phyloP scores from a whole-genome alignment of 1,140 invertebrate species.

The Orchesella cincta region DNA sequence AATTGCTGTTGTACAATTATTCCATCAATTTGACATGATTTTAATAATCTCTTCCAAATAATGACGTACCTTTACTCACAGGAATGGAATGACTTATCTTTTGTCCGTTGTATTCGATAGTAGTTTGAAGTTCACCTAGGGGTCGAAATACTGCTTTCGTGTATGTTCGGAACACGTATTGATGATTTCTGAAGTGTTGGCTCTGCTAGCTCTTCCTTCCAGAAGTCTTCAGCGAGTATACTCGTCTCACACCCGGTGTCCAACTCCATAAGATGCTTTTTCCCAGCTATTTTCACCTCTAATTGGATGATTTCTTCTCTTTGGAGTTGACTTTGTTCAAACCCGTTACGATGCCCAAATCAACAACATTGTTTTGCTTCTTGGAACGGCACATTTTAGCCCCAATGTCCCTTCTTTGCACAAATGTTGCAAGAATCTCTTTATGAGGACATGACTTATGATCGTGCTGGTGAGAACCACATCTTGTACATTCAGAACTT shows the following conservation, averaged over 20 bases:
- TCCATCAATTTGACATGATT: too few species aligned
- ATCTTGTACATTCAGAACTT: background rate
- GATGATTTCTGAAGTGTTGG: background rate
- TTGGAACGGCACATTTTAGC: background rate
- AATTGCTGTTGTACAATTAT: too few species aligned
- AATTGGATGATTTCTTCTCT: background rate
- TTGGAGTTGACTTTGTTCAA: background rate
- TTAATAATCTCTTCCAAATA: background rate
- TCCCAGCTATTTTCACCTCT: background rate
- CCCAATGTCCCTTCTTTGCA: background rate
- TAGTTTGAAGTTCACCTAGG: background rate
- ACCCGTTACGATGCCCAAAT: background rate
- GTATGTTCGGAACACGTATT: background rate
- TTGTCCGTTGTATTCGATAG: background rate
- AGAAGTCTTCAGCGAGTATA: background rate
- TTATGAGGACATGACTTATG: background rate
- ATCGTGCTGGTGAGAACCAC: background rate
- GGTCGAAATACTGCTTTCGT: background rate
- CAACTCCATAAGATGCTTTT: background rate
- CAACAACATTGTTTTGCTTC: background rate
- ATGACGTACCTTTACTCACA: background rate
- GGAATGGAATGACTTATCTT: background rate
- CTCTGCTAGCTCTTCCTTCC: background rate
- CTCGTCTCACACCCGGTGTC: background rate
- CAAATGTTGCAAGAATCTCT: background rate